phyloP scores from a whole-genome alignment of 2,797 vertebrate genomes.

The Acrocephalus scirpaceus region DNA sequence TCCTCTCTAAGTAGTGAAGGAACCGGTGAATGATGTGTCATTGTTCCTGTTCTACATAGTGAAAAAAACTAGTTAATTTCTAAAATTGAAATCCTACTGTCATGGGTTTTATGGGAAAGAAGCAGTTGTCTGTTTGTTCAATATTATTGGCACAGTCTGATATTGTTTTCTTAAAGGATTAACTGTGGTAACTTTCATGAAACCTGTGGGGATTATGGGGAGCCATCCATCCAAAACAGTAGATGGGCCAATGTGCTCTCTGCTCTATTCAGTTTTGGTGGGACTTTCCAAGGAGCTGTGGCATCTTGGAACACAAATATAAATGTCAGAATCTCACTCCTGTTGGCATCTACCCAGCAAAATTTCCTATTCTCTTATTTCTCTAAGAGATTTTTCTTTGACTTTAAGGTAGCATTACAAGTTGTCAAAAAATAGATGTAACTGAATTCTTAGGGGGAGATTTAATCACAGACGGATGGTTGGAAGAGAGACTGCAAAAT shows the following conservation, averaged over 20 bases:
- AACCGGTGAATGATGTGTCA: not conserved
- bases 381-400: not conserved
- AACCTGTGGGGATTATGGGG: not conserved
- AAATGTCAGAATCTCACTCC: not conserved
- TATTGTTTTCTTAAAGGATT: not conserved
- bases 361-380: not conserved
- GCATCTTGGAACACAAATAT: not conserved
- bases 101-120: not conserved
- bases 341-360: not conserved
- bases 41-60: not conserved
- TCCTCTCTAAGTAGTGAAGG: not conserved
- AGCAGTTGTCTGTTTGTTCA: conserved; percentile 6
- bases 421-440: not conserved
- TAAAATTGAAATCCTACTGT: not conserved
- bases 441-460: not conserved
- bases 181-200: not conserved
- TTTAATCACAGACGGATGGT: not conserved
- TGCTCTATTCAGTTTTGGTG: not conserved
- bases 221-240: not conserved
- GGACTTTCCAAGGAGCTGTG: not conserved
- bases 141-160: not conserved
- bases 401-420: not conserved
- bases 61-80: not conserved
- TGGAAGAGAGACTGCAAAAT: not conserved
- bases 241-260: not conserved